Conservation (phyloP, 2,113 vertebrate genomes). For the Pollachius pollachius region DNA sequence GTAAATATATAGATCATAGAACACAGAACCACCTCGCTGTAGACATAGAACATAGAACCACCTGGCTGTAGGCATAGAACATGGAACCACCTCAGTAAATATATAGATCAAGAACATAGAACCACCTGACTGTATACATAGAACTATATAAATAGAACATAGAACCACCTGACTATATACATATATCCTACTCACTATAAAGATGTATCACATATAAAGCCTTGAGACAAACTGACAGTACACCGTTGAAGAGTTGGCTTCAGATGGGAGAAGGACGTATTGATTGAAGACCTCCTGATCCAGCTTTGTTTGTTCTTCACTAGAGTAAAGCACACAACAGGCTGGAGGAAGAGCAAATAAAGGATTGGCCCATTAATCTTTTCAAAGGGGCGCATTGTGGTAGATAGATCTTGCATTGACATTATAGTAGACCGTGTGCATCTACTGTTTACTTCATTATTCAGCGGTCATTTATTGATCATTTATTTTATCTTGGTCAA, state of each 20-base stretch:
- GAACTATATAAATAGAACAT: neutral
- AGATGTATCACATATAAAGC: neutral
- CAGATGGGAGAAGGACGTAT: neutral
- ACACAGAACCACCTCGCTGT: no score
- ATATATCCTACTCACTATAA: neutral
- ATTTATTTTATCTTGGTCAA: no score
- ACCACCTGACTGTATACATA: neutral
- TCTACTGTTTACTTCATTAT: no score
- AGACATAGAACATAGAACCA: no score
- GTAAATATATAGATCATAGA: neutral
- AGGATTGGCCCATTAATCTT: no score
- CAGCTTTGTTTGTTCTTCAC: constrained; percentile 1
- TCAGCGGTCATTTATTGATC: no score
- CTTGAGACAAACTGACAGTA: no score
- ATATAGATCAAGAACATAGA: neutral
- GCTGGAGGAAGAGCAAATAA: no score
- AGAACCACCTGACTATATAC: neutral
- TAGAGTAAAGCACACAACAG: no score
- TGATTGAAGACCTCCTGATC: neutral
- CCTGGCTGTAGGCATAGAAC: neutral
- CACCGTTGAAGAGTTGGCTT: neutral
- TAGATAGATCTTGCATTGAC: no score
- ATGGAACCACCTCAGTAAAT: neutral
- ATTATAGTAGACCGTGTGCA: no score
- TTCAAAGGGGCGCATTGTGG: no score